Base-by-base conservation (phyloP, 1,140 invertebrate species). In the Zaprionus kolodkinae region DNA sequence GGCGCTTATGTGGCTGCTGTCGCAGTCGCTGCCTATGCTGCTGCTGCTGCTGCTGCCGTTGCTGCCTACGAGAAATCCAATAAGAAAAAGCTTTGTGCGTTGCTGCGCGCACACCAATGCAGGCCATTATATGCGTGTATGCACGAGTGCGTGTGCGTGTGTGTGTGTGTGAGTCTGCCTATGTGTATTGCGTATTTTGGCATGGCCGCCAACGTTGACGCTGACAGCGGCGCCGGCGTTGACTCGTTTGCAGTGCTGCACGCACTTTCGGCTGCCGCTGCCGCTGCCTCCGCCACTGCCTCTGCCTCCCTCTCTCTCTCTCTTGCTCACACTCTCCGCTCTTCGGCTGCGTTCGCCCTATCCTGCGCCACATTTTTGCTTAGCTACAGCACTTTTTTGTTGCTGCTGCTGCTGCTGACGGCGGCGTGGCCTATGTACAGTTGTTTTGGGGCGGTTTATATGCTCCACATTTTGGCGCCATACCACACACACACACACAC, bases 391-490 rank as follows among this genome's bases (percentile, higher is more conserved):
- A 65, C 59, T 43, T 72, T 72, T 54, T 63, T 52, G 52, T 48
- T 60, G 57, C n/a, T 63, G 56, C 54, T 67, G 56, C 48, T 61
- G 66, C 38, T 57, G 60, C 50, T 72, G 63, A 50, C 45, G 45
- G 6, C 43, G 54, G 40, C 5, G 35, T 30, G 15, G 54, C 54
- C 76, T 81, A 81, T 81, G 77, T 81, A 81, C 78, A 69, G 60
- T 76, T 75, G 60, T 61, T 78, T 78, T 61, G 63, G 67, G 74
- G 50, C 79, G 72, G 52, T 67, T 71, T 72, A 68, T 74, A 89
- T 89, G 85, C 86, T 89, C 85, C 85, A 89, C 78, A 89, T 89
- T 89, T 84, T 84, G 85, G 84, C 70, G 79, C 75, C 79, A 71
- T n/a, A 55, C 72, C 79, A 30, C 40, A 38, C 71, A 61, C 71